Conservation (phyloP, 2,888 invertebrate species). For the Noctua fimbriata region DNA sequence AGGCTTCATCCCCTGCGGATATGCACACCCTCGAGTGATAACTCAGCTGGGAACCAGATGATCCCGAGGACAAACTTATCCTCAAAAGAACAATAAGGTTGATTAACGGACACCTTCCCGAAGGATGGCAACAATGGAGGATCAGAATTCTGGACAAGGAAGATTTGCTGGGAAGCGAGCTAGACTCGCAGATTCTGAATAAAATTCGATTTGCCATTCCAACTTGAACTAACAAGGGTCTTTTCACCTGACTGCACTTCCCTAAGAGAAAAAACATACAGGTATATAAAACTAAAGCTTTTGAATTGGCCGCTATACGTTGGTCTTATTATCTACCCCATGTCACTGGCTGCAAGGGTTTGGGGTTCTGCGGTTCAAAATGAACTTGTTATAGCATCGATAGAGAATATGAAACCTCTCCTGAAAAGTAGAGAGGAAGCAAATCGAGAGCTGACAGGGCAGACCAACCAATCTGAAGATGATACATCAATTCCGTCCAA, state of each 20-base stretch:
- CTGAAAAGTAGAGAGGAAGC: not conserved
- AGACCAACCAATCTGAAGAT: not conserved
- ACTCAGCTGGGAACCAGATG: too few relatives aligned
- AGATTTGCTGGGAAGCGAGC: not conserved
- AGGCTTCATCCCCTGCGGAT: slow-evolving; percentile 6
- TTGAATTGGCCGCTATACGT: not conserved
- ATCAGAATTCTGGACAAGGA: not conserved
- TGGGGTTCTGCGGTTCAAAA: not conserved
- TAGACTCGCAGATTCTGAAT: too few relatives aligned
- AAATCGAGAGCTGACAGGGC: not conserved
- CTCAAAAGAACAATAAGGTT: not conserved
- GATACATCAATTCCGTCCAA: not conserved
- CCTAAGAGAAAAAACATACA: not conserved
- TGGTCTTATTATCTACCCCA: not conserved
- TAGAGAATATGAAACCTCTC: not conserved
- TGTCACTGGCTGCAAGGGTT: not conserved
- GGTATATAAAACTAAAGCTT: slow-evolving; percentile 8
- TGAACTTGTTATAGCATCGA: slow-evolving; percentile 1
- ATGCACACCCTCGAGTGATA: slow-evolving; percentile 6
- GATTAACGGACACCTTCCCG: not conserved
- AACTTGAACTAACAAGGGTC: not conserved
- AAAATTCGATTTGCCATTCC: slow-evolving; percentile 1
- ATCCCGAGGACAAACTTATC: too few relatives aligned
- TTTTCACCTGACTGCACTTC: slow-evolving; percentile 9
- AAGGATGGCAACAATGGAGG: slow-evolving; percentile 5